Percentiles rank a stretch among this genome's conserved stretches.
These are phyloP conservation scores for Drosophila pseudotalamancana DNA, from an alignment of 2,888 invertebrate species.

Conservation along the genomic window DNA sequence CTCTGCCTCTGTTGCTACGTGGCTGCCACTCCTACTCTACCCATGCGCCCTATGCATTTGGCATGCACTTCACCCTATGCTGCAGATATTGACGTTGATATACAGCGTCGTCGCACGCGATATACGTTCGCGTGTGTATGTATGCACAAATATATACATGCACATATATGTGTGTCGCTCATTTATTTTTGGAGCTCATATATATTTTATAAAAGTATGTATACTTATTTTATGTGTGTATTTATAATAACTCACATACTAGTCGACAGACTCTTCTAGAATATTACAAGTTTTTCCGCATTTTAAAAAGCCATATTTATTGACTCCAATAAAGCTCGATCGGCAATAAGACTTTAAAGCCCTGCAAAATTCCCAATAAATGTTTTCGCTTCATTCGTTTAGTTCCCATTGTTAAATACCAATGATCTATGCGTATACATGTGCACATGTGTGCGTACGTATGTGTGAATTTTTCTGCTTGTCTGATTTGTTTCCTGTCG, in stretches of 20 bases:
- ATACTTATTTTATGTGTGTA: conserved; percentile 17
- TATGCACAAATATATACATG: too few relatives aligned
- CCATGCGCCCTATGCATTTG: conserved; percentile 60
- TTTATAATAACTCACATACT: conserved; percentile 22
- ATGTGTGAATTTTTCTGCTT: conserved; percentile 17
- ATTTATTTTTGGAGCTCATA: conserved; percentile 74
- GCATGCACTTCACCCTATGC: conserved; percentile 75
- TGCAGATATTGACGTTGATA: conserved; percentile 78
- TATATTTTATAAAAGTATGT: conserved; percentile 18
- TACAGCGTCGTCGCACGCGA: conserved; percentile 77
- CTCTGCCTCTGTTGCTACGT: conserved; percentile 60
- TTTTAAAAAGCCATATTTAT: not conserved
- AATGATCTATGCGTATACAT: conserved; percentile 5
- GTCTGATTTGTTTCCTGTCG: conserved; percentile 82
- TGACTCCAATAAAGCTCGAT: not conserved
- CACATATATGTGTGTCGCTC: conserved; percentile 49
- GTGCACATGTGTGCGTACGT: not conserved
- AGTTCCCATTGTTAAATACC: conserved; percentile 34
- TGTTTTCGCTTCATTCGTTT: conserved; percentile 35
- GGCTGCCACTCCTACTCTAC: conserved; percentile 65
- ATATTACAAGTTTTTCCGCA: conserved; percentile 12
- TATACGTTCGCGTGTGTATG: conserved; percentile 25
- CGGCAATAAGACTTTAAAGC: not conserved
- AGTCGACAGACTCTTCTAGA: conserved; percentile 1
- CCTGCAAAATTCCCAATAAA: conserved; percentile 7